Evolutionary conservation across 2,797 vertebrate genomes (phyloP).

Genomic region (Sciaenops ocellatus): DNA sequence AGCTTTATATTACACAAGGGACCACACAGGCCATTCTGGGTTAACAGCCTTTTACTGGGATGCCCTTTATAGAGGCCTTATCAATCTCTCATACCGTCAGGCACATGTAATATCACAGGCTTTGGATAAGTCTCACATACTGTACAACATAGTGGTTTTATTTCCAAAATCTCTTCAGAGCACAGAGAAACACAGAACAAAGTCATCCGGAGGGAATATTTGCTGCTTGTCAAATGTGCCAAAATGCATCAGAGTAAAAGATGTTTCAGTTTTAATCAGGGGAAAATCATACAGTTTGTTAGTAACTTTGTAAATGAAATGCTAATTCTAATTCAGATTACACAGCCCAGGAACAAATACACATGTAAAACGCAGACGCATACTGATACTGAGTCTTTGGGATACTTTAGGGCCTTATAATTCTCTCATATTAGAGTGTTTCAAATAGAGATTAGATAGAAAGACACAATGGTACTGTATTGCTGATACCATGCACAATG

Average conservation of each 20-base stretch:
- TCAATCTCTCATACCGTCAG: conserved; percentile 82
- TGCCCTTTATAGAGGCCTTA: conserved; percentile 82
- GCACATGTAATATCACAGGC: conserved; percentile 72
- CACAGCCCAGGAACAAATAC: background rate
- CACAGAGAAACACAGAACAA: conserved; percentile 37
- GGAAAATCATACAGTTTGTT: background rate
- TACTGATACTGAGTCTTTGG: background rate
- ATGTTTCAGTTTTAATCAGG: background rate
- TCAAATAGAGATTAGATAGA: conserved; percentile 9
- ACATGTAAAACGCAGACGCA: background rate
- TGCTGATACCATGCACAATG: background rate
- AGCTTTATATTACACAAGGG: conserved; percentile 83
- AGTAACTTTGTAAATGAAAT: background rate
- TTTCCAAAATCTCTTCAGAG: conserved; percentile 50
- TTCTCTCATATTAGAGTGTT: conserved; percentile 11
- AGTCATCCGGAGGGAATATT: conserved; percentile 11
- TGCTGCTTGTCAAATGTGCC: background rate
- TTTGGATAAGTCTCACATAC: conserved; percentile 64
- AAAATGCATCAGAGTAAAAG: background rate
- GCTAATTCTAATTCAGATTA: conserved; percentile 8
- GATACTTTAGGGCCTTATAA: background rate
- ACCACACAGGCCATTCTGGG: conserved; percentile 80
- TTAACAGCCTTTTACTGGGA: conserved; percentile 85
- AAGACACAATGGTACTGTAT: background rate
- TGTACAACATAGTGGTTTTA: conserved; percentile 53